Percentiles rank a stretch among this genome's conserved stretches.
Conservation (phyloP, 1,140 invertebrate genomes). For the Drosophila nebulosa region DNA sequence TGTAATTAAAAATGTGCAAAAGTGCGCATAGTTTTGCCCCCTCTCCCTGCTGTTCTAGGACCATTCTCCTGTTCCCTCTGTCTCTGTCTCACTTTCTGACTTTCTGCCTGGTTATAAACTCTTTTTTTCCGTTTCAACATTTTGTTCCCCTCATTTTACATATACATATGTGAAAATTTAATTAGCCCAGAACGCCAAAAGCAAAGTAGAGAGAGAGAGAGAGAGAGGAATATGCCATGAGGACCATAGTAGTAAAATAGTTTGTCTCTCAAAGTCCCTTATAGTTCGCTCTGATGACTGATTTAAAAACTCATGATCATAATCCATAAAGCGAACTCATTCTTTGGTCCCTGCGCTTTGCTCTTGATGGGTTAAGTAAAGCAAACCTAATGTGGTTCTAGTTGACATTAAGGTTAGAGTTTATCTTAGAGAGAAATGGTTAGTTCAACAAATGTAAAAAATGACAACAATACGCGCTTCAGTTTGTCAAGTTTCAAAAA, state of each 20-base stretch:
- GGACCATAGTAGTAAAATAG: background rate
- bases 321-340: too few relatives aligned
- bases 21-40: constrained; percentile 31
- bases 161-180: constrained; percentile 24
- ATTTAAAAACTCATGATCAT: too few relatives aligned
- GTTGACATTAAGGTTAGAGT: background rate
- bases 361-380: background rate
- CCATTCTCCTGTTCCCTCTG: background rate
- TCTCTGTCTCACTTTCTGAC: background rate
- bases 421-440: background rate
- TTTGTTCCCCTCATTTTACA: background rate
- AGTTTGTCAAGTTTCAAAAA: background rate
- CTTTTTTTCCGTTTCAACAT: background rate
- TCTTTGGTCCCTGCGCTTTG: background rate
- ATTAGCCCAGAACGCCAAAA: constrained; percentile 32
- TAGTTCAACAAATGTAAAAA: background rate
- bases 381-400: background rate
- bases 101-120: background rate
- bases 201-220: background rate
- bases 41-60: background rate
- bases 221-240: background rate
- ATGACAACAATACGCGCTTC: background rate
- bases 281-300: too few relatives aligned
- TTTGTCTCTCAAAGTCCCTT: too few relatives aligned
- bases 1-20: constrained; percentile 74